Conservation (phyloP, 2,113 vertebrate species). For the Empidonax alnorum region DNA sequence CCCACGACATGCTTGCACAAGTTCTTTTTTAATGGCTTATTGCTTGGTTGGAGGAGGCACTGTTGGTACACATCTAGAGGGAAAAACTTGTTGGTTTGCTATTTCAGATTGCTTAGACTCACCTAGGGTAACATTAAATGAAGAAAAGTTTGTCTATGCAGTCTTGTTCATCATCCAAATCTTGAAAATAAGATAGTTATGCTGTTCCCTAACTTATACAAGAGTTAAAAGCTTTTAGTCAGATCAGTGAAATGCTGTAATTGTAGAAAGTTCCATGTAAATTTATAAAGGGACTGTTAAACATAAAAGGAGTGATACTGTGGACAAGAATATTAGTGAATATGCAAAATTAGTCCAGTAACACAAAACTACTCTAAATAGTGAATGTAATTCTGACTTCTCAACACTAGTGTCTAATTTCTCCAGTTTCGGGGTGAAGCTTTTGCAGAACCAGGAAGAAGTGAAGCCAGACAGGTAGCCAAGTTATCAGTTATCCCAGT, state of each 20-base stretch:
- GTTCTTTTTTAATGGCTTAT: background rate
- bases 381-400: background rate
- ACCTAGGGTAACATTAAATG: background rate
- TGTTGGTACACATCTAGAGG: background rate
- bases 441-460: background rate
- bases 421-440: background rate
- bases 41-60: background rate
- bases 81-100: background rate
- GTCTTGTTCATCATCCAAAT: background rate
- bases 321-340: background rate
- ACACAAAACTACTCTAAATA: background rate
- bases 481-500: background rate
- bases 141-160: background rate
- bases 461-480: background rate
- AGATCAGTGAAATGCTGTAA: background rate
- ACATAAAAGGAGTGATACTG: background rate
- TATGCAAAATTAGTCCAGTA: background rate
- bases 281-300: background rate
- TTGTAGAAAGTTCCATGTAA: background rate
- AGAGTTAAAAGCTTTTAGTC: background rate
- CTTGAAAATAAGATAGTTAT: background rate
- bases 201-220: background rate
- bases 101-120: background rate
- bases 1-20: background rate
- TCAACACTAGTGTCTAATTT: background rate